Percentiles rank a stretch among this genome's conserved stretches.
Conservation (phyloP, 2,888 invertebrate species). For the Monochamus alternatus region DNA sequence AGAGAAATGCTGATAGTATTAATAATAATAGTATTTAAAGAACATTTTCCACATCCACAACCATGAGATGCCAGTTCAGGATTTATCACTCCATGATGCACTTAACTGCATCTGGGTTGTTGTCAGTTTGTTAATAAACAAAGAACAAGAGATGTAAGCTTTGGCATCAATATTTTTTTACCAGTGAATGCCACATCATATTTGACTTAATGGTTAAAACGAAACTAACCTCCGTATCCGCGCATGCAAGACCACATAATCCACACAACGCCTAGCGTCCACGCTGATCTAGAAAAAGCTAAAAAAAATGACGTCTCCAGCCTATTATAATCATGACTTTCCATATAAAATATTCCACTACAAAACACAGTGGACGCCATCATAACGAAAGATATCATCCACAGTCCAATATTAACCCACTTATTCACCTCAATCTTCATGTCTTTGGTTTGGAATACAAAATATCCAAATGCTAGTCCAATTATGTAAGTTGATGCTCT, state of each 20-base stretch:
- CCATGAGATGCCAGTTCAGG: no score
- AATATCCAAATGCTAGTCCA: conserved; percentile 65
- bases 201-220: no score
- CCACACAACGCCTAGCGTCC: conserved; percentile 72
- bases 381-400: conserved; percentile 34
- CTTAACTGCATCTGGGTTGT: no score
- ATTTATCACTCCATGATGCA: no score
- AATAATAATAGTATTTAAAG: no score
- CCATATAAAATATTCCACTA: conserved; percentile 61
- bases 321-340: conserved; percentile 63
- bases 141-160: no score
- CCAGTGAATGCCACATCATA: no score
- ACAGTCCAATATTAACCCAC: conserved; percentile 46
- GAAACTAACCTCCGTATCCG: conserved; percentile 71
- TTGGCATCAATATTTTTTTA: conserved; percentile 3
- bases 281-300: conserved; percentile 69
- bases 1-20: no score
- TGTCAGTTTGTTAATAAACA: no score
- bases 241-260: conserved; percentile 72
- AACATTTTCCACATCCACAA: no score
- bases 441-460: conserved; percentile 59
- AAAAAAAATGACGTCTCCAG: conserved; percentile 67
- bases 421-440: conserved; percentile 52
- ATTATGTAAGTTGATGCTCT: conserved; percentile 66
- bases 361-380: conserved; percentile 58